A percentile compares a stretch with the other conserved stretches of the same genome.
phyloP scores from a whole-genome alignment of 35 echinoderm and acorn worm genomes.

The Eucidaris tribuloides region DNA sequence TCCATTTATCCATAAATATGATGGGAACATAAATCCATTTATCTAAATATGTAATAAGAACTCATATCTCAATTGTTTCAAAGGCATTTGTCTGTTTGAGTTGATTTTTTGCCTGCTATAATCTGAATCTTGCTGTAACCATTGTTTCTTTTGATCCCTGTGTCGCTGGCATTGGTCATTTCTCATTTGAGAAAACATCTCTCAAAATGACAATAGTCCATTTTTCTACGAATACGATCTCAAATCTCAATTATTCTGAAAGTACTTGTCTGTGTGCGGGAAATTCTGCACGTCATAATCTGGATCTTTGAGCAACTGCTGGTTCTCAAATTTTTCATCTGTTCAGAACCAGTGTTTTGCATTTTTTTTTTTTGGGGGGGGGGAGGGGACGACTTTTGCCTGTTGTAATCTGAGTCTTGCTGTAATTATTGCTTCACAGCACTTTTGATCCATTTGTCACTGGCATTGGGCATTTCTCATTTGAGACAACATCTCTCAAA shows the following conservation, averaged over 20 bases:
- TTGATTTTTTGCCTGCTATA: neutral
- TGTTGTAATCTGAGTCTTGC: neutral
- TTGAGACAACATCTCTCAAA: too few species aligned
- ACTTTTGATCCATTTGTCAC: neutral
- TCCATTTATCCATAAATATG: too few species aligned
- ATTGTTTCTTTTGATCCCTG: neutral
- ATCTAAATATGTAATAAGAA: too few species aligned
- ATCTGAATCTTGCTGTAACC: slow-evolving; percentile 17
- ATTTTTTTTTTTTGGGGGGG: too few species aligned
- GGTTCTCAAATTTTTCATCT: neutral
- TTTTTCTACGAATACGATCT: too few species aligned
- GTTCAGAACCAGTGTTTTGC: neutral
- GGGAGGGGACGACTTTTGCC: neutral
- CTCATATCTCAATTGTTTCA: slow-evolving; percentile 60
- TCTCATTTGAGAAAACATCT: neutral
- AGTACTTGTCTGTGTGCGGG: slow-evolving; percentile 77
- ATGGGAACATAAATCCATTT: too few species aligned
- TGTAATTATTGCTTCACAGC: slow-evolving; percentile 52
- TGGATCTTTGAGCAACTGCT: slow-evolving; percentile 24
- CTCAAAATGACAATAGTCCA: too few species aligned
- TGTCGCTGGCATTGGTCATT: neutral
- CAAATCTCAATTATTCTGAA: slow-evolving; percentile 65
- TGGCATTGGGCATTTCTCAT: neutral
- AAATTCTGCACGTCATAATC: slow-evolving; percentile 69
- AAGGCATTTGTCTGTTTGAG: slow-evolving; percentile 74